Evolutionary conservation across 2,113 vertebrate species (phyloP), one percentile per base, ranked within the genome.

Genomic region (Setophaga kirtlandii): DNA sequence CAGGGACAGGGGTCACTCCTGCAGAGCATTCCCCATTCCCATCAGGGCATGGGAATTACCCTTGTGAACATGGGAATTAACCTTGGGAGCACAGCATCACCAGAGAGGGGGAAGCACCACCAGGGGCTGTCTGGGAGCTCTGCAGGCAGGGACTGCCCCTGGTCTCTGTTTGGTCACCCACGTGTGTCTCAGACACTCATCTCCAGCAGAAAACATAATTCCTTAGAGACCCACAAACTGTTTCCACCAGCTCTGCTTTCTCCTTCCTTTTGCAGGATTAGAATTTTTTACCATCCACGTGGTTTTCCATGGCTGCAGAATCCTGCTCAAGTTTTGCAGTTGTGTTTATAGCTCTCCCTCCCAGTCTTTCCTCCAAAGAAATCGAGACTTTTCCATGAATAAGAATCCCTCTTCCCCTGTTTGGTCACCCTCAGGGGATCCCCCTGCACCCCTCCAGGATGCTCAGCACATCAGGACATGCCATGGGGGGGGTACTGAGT

Each of bases 401-500:
- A 50, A 50, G 49, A 50, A 50, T 50, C 49, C 49, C 49, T 25
- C 49, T 15, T 50, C 24, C 24, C 49, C 39, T 68, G 2, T 10
- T 0, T 59, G 44, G 35, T 33, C 6, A 35, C 35, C 50, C 80
- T 18, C 31, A 11, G 47, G 12, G 37, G 5, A 68, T 35, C 49
- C 70, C 50, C 19, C 33, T 27, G 3, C 30, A 5, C 7, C 35
- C 0, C 49, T 56, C 21, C 46, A 65, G 37, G 37, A 37, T 37
- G 37, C 37, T 39, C 37, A 39, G 58, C 49, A 44, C 63, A 41
- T 11, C 65, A 44, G 47, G 60, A n/a, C 11, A 12, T 53, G 24
- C 10, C 2, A 1, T 4, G 6, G 49, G 33, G 0, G 3, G 22
- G 5, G 9, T n/a, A 39, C 33, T 1, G 12, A 65, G 37, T n/a